phyloP scores from a whole-genome alignment of 2,113 vertebrate genomes.

The Rhynchopsitta pachyrhyncha region DNA sequence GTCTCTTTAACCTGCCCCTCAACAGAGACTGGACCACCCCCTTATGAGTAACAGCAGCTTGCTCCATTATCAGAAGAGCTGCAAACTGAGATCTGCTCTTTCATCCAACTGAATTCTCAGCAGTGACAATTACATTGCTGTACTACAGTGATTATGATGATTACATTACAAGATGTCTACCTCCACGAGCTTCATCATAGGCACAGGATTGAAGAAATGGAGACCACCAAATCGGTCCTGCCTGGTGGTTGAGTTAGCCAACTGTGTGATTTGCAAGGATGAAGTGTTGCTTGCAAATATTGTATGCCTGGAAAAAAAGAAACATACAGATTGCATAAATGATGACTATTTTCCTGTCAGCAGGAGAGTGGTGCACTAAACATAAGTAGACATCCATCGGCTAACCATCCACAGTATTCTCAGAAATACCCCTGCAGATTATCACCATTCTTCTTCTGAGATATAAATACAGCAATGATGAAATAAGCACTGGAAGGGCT shows the following conservation, averaged over 20 bases:
- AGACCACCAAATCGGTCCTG: slow-evolving; percentile 93
- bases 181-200: slow-evolving; percentile 97
- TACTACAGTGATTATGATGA: background rate
- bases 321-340: background rate
- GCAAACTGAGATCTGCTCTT: background rate
- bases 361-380: background rate
- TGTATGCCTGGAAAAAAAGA: slow-evolving; percentile 80
- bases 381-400: background rate
- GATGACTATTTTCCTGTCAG: background rate
- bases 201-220: slow-evolving; percentile 98
- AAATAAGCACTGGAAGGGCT: background rate
- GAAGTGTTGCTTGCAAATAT: slow-evolving; percentile 98
- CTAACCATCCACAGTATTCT: background rate
- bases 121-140: background rate
- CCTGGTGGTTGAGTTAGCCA: slow-evolving; percentile 89
- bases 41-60: background rate
- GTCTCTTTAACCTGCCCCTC: background rate
- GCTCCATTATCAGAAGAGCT: background rate
- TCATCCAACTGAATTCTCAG: background rate
- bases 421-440: background rate
- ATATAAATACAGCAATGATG: background rate
- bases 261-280: slow-evolving; percentile 86
- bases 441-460: background rate
- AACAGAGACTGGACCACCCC: background rate
- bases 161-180: slow-evolving; percentile 57